phyloP scores from a whole-genome alignment of 1,140 invertebrate species.

The Tetramorium alpestre region DNA sequence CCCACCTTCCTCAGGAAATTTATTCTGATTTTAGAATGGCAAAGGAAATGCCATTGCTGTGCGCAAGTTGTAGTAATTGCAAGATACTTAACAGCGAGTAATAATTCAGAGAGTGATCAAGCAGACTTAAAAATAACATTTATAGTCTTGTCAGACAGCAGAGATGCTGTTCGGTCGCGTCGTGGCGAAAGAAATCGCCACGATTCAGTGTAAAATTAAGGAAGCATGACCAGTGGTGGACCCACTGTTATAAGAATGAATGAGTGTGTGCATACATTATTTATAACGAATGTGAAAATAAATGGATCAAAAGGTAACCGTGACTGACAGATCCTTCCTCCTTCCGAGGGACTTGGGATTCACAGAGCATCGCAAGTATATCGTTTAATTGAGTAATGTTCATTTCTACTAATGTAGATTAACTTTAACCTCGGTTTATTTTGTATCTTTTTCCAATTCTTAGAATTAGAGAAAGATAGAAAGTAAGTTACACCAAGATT shows the following conservation, averaged over 20 bases:
- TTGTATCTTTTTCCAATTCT: too few relatives aligned
- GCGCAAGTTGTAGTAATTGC: not conserved
- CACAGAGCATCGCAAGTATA: too few relatives aligned
- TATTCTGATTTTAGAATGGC: slow-evolving; percentile 19
- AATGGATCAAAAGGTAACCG: slow-evolving; percentile 62
- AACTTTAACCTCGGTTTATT: too few relatives aligned
- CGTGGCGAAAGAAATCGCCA: slow-evolving; percentile 57
- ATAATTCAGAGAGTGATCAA: slow-evolving; percentile 39
- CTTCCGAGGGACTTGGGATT: not conserved
- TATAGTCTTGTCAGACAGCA: not conserved
- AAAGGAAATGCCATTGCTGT: not conserved
- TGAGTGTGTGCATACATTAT: slow-evolving; percentile 84
- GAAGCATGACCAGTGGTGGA: slow-evolving; percentile 78
- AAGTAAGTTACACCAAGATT: too few relatives aligned
- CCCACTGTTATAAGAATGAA: slow-evolving; percentile 82
- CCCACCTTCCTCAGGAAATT: slow-evolving; percentile 23
- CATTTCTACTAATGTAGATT: too few relatives aligned
- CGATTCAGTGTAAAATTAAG: slow-evolving; percentile 76
- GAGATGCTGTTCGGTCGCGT: slow-evolving; percentile 63
- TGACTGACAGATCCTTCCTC: not conserved
- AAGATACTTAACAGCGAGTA: slow-evolving; percentile 27
- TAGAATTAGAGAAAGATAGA: too few relatives aligned
- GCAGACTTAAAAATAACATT: slow-evolving; percentile 37
- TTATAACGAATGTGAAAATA: slow-evolving; percentile 81
- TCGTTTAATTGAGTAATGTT: not conserved